Evolutionary conservation across 1,140 invertebrate genomes (phyloP), one percentile per base, ranked within the genome.

Genomic region (Drosophila ficusphila): DNA sequence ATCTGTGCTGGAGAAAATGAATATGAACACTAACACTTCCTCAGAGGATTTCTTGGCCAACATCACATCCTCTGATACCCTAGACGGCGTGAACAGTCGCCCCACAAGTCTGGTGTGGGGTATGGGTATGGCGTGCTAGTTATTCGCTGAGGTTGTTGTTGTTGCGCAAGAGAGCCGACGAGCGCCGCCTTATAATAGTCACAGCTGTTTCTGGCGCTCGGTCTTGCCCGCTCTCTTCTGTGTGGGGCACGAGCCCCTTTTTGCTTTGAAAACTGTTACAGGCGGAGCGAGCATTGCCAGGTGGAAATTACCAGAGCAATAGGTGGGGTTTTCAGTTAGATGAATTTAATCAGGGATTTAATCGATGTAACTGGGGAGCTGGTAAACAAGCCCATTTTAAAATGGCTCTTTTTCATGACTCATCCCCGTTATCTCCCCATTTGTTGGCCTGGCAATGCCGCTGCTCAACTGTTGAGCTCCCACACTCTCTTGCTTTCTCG

Each of bases 211-310:
- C 41, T 42, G 56, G 53, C 44, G 60, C 54, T 52, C 34, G 14
- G 56, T 65, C 56, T 53, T 52, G 14, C 53, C 9, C 39, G 58
- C 60, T 64, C 52, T 75, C 12, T 14, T 46, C 38, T 73, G 74
- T 56, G 62, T 56, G 53, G 54, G 60, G 78, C 53, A 88, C 82
- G 82, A 88, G 82, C 82, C 82, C 82, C 82, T 89, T 86, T 86
- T 86, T 86, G 83, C 74, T 71, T 82, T 49, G 47, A 71, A 88
- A 86, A 86, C 77, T 86, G 72, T 76, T 86, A 81, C 73, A 53
- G 60, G 21, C 58, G 14, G 16, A 16, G 4, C 0, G 25, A 61
- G 79, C 70, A 14, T 78, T 83, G 79, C 79, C 79, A 83, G 79
- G 48, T 36, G 4, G 36, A 41, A 82, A 42, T 51, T 34, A 9